Evolutionary conservation across 1,140 invertebrate genomes (phyloP), one percentile per base, ranked within the genome.

Genomic region (Agrilus planipennis): DNA sequence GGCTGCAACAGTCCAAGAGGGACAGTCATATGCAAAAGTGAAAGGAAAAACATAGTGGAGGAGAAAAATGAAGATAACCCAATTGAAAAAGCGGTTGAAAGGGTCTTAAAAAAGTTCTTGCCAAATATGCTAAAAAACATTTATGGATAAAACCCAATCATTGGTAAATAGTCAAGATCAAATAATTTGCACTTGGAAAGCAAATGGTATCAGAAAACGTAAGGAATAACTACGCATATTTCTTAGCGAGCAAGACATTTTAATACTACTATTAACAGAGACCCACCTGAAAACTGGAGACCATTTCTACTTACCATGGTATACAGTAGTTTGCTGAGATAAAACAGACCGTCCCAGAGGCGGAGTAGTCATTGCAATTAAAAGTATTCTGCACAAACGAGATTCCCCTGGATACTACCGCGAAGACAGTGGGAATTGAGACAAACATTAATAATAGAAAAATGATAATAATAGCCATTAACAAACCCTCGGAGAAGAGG

Each of bases 351-450:
- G 18, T 4, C 36, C 36, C 2, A 10, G 23, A 7, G 36, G 21
- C n/a, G 36, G 21, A 38, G 36, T 38, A 9, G 36, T 23, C 21
- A 38, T 38, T 2, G 12, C 27, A 11, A n/a, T 38, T n/a, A n/a
- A n/a, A n/a, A n/a, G n/a, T n/a, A n/a, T n/a, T n/a, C n/a, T n/a
- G n/a, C n/a, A n/a, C n/a, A n/a, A n/a, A n/a, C n/a, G n/a, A n/a
- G n/a, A n/a, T n/a, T n/a, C n/a, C n/a, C n/a, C n/a, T n/a, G n/a
- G n/a, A n/a, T n/a, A n/a, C n/a, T n/a, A n/a, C n/a, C n/a, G n/a
- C n/a, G n/a, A n/a, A n/a, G n/a, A n/a, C n/a, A n/a, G n/a, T n/a
- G n/a, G n/a, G n/a, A n/a, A n/a, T n/a, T n/a, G n/a, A n/a, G n/a
- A n/a, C n/a, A n/a, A n/a, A n/a, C n/a, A n/a, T n/a, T n/a, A n/a